These are phyloP conservation scores for Cephus pygmeus DNA, from an alignment of 2,888 invertebrate species.

Conservation along the genomic window DNA sequence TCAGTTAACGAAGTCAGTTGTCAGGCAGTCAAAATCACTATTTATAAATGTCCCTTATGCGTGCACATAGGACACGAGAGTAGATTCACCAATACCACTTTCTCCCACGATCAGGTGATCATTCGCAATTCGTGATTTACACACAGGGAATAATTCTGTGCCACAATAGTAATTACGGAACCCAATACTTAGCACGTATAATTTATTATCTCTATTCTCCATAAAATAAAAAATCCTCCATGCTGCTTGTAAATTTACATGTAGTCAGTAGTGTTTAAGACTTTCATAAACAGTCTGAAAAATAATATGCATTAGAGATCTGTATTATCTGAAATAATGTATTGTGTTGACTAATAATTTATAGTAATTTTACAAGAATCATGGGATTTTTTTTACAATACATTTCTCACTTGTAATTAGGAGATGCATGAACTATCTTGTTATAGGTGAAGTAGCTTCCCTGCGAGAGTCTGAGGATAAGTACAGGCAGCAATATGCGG, in stretches of 20 bases:
- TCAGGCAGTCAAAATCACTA: conserved; percentile 53
- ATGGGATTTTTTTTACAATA: background rate
- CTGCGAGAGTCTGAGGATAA: conserved; percentile 83
- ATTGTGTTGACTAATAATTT: background rate
- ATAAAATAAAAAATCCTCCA: conserved; percentile 13
- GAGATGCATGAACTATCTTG: conserved; percentile 43
- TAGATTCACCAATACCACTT: conserved; percentile 31
- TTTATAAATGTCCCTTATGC: conserved; percentile 48
- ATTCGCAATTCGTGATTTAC: conserved; percentile 15
- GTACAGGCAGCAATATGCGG: conserved; percentile 83
- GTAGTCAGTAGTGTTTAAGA: background rate
- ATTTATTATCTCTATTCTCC: conserved; percentile 16
- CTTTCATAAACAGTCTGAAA: background rate
- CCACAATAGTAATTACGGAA: conserved; percentile 16
- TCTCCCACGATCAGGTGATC: conserved; percentile 16
- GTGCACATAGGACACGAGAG: conserved; percentile 47
- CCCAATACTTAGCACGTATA: conserved; percentile 17
- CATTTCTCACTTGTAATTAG: conserved; percentile 5
- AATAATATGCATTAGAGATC: background rate
- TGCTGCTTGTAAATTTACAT: conserved; percentile 15
- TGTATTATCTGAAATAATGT: background rate
- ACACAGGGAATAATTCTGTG: conserved; percentile 15
- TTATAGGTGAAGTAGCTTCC: conserved; percentile 77
- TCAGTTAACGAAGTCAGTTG: conserved; percentile 57
- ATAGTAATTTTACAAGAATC: background rate